Evolutionary conservation across 2,888 invertebrate genomes (phyloP).

Genomic region (Papilio elwesi): DNA sequence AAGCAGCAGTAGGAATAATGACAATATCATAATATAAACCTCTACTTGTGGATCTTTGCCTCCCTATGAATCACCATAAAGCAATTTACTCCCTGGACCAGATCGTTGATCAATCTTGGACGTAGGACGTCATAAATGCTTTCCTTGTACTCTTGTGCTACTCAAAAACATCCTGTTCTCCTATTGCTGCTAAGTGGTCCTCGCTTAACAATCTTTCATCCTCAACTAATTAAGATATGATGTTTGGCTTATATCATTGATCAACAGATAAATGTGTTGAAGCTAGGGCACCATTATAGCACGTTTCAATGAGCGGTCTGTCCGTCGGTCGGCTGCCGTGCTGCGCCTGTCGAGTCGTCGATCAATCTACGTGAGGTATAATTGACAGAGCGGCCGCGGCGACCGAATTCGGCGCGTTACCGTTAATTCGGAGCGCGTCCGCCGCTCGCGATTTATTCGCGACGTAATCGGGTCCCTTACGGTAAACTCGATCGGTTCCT

Average conservation of each 20-base stretch:
- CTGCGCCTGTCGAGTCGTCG: slow-evolving; percentile 39
- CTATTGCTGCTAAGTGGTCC: neutral
- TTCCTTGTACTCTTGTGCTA: too few relatives aligned
- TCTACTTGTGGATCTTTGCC: neutral
- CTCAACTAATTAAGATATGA: neutral
- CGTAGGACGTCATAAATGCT: too few relatives aligned
- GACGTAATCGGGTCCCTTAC: slow-evolving; percentile 75
- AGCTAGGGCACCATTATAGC: neutral
- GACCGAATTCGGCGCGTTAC: slow-evolving; percentile 72
- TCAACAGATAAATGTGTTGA: slow-evolving; percentile 5
- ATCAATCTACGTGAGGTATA: slow-evolving; percentile 48
- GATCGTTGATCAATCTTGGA: too few relatives aligned
- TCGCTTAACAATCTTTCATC: neutral
- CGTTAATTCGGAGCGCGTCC: slow-evolving; percentile 62
- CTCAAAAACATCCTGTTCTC: neutral
- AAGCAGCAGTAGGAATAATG: neutral
- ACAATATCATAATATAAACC: too few relatives aligned
- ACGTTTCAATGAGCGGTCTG: slow-evolving; percentile 13
- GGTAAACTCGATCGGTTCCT: slow-evolving; percentile 63
- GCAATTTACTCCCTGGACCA: too few relatives aligned
- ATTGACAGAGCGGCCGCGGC: slow-evolving; percentile 51
- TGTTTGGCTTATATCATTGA: slow-evolving; percentile 24
- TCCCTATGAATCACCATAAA: neutral
- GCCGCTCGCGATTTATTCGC: slow-evolving; percentile 72
- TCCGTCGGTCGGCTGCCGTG: neutral